These are phyloP conservation scores for Atopsyche davidsoni DNA, from an alignment of 1,140 invertebrate species.

Conservation along the genomic window DNA sequence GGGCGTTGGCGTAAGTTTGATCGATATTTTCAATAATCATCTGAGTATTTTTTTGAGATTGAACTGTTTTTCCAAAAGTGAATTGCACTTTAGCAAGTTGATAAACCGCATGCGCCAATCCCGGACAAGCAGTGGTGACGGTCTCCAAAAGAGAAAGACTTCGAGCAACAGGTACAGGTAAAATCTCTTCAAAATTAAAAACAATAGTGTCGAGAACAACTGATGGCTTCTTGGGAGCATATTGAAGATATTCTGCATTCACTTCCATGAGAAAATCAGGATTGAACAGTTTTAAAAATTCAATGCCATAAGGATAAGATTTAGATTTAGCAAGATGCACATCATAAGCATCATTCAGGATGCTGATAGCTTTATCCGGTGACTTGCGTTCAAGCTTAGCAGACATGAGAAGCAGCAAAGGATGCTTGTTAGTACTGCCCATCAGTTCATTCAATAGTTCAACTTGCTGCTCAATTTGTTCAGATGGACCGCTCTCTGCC, in stretches of 20 bases:
- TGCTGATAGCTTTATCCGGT: constrained; percentile 51
- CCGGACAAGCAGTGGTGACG: constrained; percentile 75
- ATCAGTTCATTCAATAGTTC: constrained; percentile 82
- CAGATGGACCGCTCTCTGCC: constrained; percentile 50
- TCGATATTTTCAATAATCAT: constrained; percentile 70
- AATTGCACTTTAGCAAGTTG: constrained; percentile 76
- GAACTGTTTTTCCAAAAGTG: constrained; percentile 65
- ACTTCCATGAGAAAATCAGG: constrained; percentile 81
- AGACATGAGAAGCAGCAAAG: constrained; percentile 62
- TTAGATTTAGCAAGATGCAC: constrained; percentile 59
- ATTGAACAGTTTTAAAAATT: constrained; percentile 72
- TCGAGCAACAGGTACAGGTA: constrained; percentile 39
- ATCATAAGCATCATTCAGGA: constrained; percentile 67
- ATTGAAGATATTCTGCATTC: constrained; percentile 68
- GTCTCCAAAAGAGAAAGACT: constrained; percentile 65
- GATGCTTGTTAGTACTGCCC: constrained; percentile 49
- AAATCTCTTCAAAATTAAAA: constrained; percentile 39
- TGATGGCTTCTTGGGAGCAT: constrained; percentile 58
- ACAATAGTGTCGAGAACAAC: constrained; percentile 45
- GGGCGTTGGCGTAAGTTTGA: constrained; percentile 70
- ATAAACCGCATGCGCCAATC: constrained; percentile 66
- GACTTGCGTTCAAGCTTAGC: constrained; percentile 59
- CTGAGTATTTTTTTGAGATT: constrained; percentile 60
- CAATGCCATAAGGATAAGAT: constrained; percentile 61
- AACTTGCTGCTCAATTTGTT: constrained; percentile 76